A percentile compares a stretch with the other conserved stretches of the same genome.
Evolutionary conservation across 2,797 vertebrate species (phyloP).

Genomic region (Glyptemys insculpta): DNA sequence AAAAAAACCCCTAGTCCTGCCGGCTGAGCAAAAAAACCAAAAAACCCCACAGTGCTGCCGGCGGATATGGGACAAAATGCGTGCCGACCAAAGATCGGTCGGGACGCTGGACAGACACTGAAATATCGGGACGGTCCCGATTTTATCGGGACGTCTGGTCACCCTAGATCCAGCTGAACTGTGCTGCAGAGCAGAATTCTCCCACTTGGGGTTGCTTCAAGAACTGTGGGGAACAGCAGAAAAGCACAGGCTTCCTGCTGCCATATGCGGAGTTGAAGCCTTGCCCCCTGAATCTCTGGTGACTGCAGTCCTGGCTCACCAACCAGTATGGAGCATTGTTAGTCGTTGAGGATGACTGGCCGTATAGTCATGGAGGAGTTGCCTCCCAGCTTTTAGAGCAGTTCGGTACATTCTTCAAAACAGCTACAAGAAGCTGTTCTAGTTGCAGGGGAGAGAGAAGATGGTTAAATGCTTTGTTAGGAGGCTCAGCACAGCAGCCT

Average conservation of each 20-base stretch:
- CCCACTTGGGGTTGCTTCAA: neutral
- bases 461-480: neutral
- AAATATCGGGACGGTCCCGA: too few relatives aligned
- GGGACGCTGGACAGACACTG: too few relatives aligned
- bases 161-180: neutral
- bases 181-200: neutral
- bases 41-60: too few relatives aligned
- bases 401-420: neutral
- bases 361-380: neutral
- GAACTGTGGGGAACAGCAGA: neutral
- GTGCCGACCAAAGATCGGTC: too few relatives aligned
- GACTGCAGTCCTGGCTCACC: neutral
- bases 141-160: too few relatives aligned
- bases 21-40: too few relatives aligned
- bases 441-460: neutral
- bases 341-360: neutral
- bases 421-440: neutral
- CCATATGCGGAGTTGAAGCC: neutral
- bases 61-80: too few relatives aligned
- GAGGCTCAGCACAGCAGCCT: neutral
- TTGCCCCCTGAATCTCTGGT: constrained; percentile 13
- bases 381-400: neutral
- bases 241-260: neutral
- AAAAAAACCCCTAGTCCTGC: too few relatives aligned
- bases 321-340: neutral